A percentile compares a stretch with the other conserved stretches of the same genome.
These are phyloP conservation scores for Polypterus bichir DNA, from an alignment of 2,113 vertebrate species.

Conservation along the genomic window DNA sequence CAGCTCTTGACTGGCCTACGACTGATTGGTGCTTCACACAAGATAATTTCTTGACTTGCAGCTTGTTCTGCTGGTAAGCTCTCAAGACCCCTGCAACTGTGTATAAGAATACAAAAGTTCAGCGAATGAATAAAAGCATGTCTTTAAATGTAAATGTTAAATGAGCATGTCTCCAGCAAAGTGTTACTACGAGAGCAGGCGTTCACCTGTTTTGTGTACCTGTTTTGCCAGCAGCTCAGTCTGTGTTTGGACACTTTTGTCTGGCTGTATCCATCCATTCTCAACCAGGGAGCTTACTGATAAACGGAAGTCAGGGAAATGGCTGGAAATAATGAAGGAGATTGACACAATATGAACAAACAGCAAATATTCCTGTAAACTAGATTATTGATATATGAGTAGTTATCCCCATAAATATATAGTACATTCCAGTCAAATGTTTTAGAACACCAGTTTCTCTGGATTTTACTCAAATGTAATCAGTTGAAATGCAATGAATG, in stretches of 20 bases:
- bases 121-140: too few relatives aligned
- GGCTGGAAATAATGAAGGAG: constrained; percentile 34
- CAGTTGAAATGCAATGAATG: too few relatives aligned
- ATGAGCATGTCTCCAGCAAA: too few relatives aligned
- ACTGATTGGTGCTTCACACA: too few relatives aligned
- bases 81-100: too few relatives aligned
- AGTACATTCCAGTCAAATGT: neutral
- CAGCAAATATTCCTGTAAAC: neutral
- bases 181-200: too few relatives aligned
- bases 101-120: too few relatives aligned
- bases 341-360: constrained; percentile 5
- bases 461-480: too few relatives aligned
- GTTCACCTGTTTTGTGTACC: constrained; percentile 36
- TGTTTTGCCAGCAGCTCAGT: constrained; percentile 51
- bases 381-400: neutral
- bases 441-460: neutral
- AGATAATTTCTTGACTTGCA: too few relatives aligned
- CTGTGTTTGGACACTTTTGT: constrained; percentile 44
- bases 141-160: too few relatives aligned
- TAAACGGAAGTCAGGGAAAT: constrained; percentile 61
- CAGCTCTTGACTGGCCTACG: too few relatives aligned
- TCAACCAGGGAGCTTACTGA: constrained; percentile 45
- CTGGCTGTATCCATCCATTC: constrained; percentile 27
- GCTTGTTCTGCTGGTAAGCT: too few relatives aligned
- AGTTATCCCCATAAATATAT: neutral